Evolutionary conservation across 2,113 vertebrate species (phyloP).

Genomic region (Mungos mungo): DNA sequence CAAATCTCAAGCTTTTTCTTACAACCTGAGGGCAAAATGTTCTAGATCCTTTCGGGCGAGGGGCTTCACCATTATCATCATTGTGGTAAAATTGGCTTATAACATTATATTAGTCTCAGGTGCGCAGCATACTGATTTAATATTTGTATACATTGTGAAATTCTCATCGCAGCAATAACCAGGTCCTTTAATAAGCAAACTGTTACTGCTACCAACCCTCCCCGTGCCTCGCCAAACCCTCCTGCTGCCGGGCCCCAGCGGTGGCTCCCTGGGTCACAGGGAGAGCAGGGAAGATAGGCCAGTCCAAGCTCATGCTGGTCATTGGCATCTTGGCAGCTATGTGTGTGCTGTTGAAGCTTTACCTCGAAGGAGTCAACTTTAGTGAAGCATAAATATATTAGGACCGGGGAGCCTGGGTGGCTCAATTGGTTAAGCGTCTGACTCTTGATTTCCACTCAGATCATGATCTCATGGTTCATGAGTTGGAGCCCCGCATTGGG

Average conservation of each 20-base stretch:
- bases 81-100: neutral
- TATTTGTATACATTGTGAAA: neutral
- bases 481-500: too few relatives aligned
- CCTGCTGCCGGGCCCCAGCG: neutral
- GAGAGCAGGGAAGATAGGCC: neutral
- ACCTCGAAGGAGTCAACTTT: neutral
- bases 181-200: neutral
- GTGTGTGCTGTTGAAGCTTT: neutral
- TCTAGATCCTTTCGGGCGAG: neutral
- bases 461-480: too few relatives aligned
- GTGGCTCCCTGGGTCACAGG: neutral
- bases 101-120: neutral
- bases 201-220: neutral
- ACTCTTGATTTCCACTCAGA: too few relatives aligned
- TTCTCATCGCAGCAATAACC: neutral
- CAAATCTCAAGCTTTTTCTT: neutral
- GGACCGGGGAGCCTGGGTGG: neutral
- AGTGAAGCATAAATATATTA: conserved; percentile 38
- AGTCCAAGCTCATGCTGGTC: neutral
- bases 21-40: neutral
- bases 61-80: neutral
- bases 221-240: neutral
- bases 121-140: neutral
- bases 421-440: too few relatives aligned
- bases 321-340: neutral